These are phyloP conservation scores for Macrotrachela quadricornifera DNA, from an alignment of 1,140 invertebrate species.

Conservation along the genomic window DNA sequence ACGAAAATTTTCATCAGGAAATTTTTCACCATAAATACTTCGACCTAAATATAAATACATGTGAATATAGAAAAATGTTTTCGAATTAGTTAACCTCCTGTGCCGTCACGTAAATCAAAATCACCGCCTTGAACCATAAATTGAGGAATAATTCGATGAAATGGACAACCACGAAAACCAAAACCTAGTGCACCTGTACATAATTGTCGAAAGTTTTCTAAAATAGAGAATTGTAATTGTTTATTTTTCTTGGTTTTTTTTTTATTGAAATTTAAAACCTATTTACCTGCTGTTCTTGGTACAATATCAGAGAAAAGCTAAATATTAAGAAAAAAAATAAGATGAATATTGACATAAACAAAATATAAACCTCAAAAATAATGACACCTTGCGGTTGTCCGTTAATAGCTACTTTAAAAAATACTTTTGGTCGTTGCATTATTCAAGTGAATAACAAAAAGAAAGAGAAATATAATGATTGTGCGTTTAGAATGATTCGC, in stretches of 20 bases:
- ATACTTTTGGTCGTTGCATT: background rate
- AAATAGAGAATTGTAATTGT: background rate
- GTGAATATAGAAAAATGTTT: too few relatives aligned
- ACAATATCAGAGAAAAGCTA: conserved; percentile 60
- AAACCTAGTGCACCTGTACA: conserved; percentile 82
- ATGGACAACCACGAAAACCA: conserved; percentile 69
- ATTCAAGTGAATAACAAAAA: background rate
- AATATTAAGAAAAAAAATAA: too few relatives aligned
- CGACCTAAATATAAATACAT: conserved; percentile 1
- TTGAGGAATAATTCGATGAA: conserved; percentile 67
- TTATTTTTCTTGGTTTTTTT: too few relatives aligned
- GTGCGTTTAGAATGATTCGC: too few relatives aligned
- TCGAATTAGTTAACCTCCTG: background rate
- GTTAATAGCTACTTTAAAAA: conserved; percentile 4
- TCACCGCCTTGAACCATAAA: conserved; percentile 84
- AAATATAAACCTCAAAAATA: background rate
- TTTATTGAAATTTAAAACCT: too few relatives aligned
- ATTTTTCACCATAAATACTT: conserved; percentile 25
- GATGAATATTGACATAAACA: too few relatives aligned
- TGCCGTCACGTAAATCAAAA: conserved; percentile 7
- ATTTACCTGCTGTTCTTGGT: conserved; percentile 55
- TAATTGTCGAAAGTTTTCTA: conserved; percentile 72
- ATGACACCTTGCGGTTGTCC: conserved; percentile 12
- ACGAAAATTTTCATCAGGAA: conserved; percentile 24
- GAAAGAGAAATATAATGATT: too few relatives aligned